Conservation (phyloP, 2,888 invertebrate species). For the Zygogramma bicolorata region DNA sequence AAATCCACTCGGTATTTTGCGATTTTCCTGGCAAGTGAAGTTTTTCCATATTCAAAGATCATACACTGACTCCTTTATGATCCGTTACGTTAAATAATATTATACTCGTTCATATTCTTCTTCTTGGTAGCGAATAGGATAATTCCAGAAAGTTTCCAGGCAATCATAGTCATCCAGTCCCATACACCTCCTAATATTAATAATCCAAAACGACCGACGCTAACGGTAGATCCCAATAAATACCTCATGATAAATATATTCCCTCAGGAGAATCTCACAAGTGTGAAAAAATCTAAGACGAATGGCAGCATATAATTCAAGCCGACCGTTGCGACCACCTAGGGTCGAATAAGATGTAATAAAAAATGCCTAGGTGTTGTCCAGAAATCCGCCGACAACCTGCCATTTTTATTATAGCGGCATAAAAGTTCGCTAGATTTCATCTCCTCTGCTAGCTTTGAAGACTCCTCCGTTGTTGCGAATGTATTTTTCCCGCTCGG, state of each 20-base stretch:
- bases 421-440: background rate
- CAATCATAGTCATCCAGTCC: background rate
- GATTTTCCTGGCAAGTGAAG: no score
- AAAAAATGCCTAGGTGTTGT: constrained; percentile 53
- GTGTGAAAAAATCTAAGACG: constrained; percentile 29
- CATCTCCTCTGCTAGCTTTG: background rate
- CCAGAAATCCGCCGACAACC: constrained; percentile 38
- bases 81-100: no score
- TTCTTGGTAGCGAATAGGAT: no score
- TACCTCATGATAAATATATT: constrained; percentile 2
- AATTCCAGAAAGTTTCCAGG: background rate
- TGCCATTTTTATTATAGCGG: background rate
- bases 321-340: constrained; percentile 45
- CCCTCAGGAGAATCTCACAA: background rate
- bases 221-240: background rate
- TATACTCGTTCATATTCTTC: constrained; percentile 6
- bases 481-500: background rate
- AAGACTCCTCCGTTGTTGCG: background rate
- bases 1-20: no score
- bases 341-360: constrained; percentile 58
- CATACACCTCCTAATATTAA: background rate
- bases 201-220: background rate
- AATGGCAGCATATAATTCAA: constrained; percentile 33
- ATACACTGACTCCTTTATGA: no score
- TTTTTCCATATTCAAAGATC: no score